Percentiles rank a stretch among this genome's conserved stretches.
Evolutionary conservation across 2,113 vertebrate genomes (phyloP).

Genomic region (Hippotragus niger): DNA sequence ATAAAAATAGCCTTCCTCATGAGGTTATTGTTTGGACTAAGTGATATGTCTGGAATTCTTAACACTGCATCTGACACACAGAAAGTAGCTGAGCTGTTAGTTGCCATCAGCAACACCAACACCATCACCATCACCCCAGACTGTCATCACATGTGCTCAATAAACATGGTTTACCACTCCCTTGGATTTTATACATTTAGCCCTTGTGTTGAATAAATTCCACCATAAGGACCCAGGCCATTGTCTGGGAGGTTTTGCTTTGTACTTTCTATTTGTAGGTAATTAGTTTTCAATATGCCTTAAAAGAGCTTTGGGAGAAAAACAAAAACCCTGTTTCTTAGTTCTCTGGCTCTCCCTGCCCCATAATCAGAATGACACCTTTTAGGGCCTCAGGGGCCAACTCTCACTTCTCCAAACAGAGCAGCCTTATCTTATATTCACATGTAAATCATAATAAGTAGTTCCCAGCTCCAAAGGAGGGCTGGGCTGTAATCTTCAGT

Average conservation of each 20-base stretch:
- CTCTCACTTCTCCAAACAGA: not conserved
- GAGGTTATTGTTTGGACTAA: not conserved
- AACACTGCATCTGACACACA: not conserved
- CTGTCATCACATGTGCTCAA: fast-evolving
- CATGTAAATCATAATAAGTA: conserved; percentile 11
- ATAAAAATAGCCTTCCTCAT: not conserved
- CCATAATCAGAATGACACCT: not conserved
- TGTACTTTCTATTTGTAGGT: not conserved
- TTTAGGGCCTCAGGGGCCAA: not conserved
- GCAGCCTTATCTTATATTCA: not conserved
- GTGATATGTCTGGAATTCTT: not conserved
- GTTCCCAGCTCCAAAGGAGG: not conserved
- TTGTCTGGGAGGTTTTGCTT: not conserved
- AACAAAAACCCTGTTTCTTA: not conserved
- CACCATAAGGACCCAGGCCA: not conserved
- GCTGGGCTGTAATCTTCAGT: not conserved
- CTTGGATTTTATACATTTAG: not conserved
- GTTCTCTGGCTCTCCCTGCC: not conserved
- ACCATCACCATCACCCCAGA: not conserved
- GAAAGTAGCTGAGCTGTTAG: not conserved
- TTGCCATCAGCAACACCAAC: not conserved
- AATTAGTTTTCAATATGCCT: not conserved
- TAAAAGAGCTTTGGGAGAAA: not conserved
- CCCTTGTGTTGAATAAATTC: not conserved
- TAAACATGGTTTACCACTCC: not conserved